phyloP scores from a whole-genome alignment of 2,113 vertebrate species.

The Mungos mungo region DNA sequence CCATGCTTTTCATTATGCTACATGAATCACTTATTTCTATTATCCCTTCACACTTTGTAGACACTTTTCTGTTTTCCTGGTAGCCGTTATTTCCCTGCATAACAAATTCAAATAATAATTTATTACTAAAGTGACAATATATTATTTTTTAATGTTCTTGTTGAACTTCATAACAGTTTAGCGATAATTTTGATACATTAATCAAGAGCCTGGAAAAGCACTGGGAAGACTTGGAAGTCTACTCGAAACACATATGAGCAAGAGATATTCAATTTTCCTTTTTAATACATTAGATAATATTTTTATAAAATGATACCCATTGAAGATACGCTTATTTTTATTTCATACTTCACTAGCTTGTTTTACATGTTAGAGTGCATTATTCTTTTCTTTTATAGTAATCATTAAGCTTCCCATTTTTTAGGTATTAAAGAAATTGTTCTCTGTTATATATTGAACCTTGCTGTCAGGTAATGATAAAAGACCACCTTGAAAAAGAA shows the following conservation, averaged over 20 bases:
- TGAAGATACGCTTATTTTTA: neutral
- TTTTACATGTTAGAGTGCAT: neutral
- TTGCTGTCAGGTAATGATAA: constrained; percentile 36
- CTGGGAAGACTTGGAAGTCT: neutral
- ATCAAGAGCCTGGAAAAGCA: neutral
- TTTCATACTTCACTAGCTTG: neutral
- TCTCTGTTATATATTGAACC: neutral
- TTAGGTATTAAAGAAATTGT: neutral
- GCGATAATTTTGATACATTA: neutral
- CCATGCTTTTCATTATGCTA: neutral
- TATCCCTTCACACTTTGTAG: neutral
- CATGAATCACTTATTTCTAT: neutral
- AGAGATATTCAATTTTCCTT: neutral
- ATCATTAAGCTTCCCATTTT: neutral
- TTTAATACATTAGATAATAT: neutral
- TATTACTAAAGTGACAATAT: constrained; percentile 9
- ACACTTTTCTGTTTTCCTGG: neutral
- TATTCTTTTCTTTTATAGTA: neutral
- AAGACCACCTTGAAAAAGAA: neutral
- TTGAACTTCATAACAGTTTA: neutral
- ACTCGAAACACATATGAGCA: neutral
- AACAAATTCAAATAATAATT: neutral
- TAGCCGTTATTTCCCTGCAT: neutral
- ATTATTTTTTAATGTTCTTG: neutral
- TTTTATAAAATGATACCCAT: neutral